These are phyloP conservation scores for Gryllus bimaculatus DNA, from an alignment of 1,140 invertebrate species.

Conservation along the genomic window DNA sequence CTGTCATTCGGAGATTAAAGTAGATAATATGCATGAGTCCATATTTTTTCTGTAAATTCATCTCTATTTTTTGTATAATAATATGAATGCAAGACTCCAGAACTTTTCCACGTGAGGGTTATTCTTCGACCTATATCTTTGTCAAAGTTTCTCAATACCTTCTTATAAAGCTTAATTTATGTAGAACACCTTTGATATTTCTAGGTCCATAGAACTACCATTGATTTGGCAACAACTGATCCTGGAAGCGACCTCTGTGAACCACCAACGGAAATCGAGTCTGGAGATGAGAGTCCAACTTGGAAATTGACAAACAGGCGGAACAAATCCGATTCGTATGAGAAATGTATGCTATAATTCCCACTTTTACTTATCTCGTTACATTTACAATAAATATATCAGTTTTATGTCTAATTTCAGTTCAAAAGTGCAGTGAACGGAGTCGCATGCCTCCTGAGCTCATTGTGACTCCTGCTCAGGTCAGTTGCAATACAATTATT, in stretches of 20 bases:
- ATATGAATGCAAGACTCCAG: too few species aligned
- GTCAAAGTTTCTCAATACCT: too few species aligned
- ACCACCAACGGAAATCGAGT: background rate
- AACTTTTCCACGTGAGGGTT: too few species aligned
- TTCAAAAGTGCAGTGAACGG: background rate
- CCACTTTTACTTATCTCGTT: background rate
- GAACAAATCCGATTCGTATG: background rate
- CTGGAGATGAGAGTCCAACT: background rate
- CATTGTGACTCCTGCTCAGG: background rate
- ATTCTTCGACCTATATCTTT: too few species aligned
- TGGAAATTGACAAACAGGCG: background rate
- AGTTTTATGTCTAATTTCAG: background rate
- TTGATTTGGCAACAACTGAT: background rate
- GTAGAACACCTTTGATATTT: background rate
- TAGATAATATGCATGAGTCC: too few species aligned
- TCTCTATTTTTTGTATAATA: too few species aligned
- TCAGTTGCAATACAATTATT: background rate
- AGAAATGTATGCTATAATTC: background rate
- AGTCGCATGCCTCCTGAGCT: background rate
- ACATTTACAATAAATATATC: too few species aligned
- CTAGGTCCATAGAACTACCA: background rate
- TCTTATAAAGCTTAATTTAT: too few species aligned
- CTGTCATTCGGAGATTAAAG: too few species aligned
- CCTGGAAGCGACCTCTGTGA: background rate
- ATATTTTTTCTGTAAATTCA: too few species aligned